These are phyloP conservation scores for Chelonus insularis DNA, from an alignment of 1,140 invertebrate species.

Conservation along the genomic window DNA sequence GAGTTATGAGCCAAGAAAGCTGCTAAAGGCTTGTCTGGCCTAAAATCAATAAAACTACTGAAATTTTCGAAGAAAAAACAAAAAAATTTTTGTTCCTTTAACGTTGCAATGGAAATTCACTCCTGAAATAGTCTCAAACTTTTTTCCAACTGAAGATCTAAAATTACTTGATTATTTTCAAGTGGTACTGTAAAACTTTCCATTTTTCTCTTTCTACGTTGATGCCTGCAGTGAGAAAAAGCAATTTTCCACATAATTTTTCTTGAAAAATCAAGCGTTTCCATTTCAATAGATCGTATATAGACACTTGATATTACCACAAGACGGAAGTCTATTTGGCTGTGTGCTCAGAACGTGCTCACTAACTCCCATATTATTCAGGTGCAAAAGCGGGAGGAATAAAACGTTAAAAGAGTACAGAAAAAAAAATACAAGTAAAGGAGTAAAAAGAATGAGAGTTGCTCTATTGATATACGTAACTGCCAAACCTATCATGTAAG, in stretches of 20 bases:
- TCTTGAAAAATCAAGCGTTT: conserved; percentile 29
- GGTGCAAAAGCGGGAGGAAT: background rate
- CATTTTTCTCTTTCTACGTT: too few species aligned
- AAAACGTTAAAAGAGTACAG: background rate
- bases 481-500: conserved; percentile 23
- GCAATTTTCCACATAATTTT: conserved; percentile 31
- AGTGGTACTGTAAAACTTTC: too few species aligned
- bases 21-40: too few species aligned
- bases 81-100: too few species aligned
- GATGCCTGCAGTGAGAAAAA: too few species aligned
- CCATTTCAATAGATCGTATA: conserved; percentile 25
- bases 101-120: too few species aligned
- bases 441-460: conserved; percentile 1
- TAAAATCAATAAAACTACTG: too few species aligned
- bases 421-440: conserved; percentile 15
- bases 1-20: too few species aligned
- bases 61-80: too few species aligned
- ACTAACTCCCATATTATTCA: conserved; percentile 8
- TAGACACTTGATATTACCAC: conserved; percentile 28
- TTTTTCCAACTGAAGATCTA: too few species aligned
- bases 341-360: conserved; percentile 23
- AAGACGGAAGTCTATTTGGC: conserved; percentile 31
- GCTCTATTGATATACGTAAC: conserved; percentile 20
- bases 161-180: too few species aligned
- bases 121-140: too few species aligned